These are phyloP conservation scores for Micromussa lordhowensis DNA, from an alignment of 92 coral and sea anemone species.

Conservation along the genomic window DNA sequence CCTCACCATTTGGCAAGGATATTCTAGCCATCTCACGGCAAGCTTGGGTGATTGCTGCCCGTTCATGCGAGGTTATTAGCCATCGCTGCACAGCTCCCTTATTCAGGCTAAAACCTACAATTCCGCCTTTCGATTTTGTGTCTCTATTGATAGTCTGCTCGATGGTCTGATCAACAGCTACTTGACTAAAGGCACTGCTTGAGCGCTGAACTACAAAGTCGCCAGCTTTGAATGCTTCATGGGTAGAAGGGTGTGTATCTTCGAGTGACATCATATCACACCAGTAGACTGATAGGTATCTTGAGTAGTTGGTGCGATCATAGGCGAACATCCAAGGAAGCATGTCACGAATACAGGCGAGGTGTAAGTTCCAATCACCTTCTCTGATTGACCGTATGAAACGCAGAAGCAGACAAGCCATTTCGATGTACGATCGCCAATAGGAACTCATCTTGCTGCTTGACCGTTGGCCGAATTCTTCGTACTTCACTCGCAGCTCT, in stretches of 20 bases:
- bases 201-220: constrained; percentile 42
- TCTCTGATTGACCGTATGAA: constrained; percentile 65
- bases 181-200: constrained; percentile 35
- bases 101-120: constrained; percentile 39
- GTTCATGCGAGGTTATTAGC: constrained; percentile 73
- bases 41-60: constrained; percentile 65
- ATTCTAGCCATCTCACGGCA: constrained; percentile 70
- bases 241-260: constrained; percentile 27
- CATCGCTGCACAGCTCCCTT: constrained; percentile 65
- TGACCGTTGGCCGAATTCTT: not conserved
- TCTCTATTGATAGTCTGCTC: constrained; percentile 58
- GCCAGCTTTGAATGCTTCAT: constrained; percentile 33
- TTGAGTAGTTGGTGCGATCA: constrained; percentile 53
- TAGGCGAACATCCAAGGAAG: constrained; percentile 64
- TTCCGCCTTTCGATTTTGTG: constrained; percentile 63
- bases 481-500: no score
- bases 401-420: constrained; percentile 34
- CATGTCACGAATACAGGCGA: constrained; percentile 53
- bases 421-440: constrained; percentile 28
- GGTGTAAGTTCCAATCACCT: constrained; percentile 58
- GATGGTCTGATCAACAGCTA: constrained; percentile 47
- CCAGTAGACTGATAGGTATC: constrained; percentile 36
- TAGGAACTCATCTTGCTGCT: not conserved
- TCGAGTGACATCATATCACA: constrained; percentile 24
- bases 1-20: constrained; percentile 39